Percentiles rank a stretch among this genome's conserved stretches.
Evolutionary conservation across 2,113 vertebrate genomes (phyloP).

Genomic region (Nesogale talazaci): DNA sequence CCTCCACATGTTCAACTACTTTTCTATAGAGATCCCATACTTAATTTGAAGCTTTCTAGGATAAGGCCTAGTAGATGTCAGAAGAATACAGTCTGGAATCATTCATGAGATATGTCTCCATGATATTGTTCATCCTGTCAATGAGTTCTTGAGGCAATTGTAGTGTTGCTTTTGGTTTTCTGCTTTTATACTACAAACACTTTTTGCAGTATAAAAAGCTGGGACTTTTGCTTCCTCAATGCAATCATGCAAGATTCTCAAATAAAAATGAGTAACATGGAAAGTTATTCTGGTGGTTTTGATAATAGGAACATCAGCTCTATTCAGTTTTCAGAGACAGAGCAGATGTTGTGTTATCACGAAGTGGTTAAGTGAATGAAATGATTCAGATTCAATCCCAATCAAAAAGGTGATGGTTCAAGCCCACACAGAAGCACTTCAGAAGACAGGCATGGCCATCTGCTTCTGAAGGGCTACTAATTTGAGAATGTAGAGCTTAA

Average conservation of each 20-base stretch:
- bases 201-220: not conserved
- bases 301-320: not conserved
- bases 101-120: not conserved
- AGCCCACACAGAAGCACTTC: not conserved
- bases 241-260: not conserved
- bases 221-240: not conserved
- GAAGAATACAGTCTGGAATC: not conserved
- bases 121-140: not conserved
- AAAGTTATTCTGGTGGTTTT: not conserved
- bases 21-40: not conserved
- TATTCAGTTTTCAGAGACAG: not conserved
- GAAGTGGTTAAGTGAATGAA: not conserved
- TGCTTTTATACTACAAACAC: not conserved
- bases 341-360: not conserved
- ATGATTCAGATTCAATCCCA: not conserved
- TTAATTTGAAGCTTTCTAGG: not conserved
- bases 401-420: not conserved
- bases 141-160: not conserved
- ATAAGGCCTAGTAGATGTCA: not conserved
- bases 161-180: not conserved
- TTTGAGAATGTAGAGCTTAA: not conserved
- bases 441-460: not conserved
- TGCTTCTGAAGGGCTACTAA: not conserved
- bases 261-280: not conserved
- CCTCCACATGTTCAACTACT: not conserved